phyloP scores from a whole-genome alignment of 2,888 invertebrate species.

The Cataglyphis livida region DNA sequence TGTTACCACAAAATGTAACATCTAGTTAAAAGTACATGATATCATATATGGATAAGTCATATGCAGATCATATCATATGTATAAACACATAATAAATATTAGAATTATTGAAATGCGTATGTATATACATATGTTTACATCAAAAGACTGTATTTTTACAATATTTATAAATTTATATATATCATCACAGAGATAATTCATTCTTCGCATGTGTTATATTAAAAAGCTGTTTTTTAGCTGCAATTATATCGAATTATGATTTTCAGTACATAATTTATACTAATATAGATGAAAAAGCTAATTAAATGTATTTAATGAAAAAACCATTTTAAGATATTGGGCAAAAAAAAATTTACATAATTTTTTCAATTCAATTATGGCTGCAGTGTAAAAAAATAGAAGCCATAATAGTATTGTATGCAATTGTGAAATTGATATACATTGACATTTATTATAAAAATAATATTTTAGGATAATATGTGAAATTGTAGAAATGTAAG shows the following conservation, averaged over 20 bases:
- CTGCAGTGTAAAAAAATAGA: no score
- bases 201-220: background rate
- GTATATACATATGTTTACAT: background rate
- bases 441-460: background rate
- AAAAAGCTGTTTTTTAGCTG: background rate
- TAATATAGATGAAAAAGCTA: no score
- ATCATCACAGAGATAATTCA: background rate
- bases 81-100: background rate
- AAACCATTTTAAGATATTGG: no score
- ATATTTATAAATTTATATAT: background rate
- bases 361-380: no score
- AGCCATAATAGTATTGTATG: background rate
- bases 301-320: no score
- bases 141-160: background rate
- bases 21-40: slow-evolving; percentile 56
- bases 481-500: background rate
- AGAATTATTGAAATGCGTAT: background rate
- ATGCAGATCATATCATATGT: background rate
- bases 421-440: background rate
- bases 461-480: background rate
- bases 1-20: slow-evolving; percentile 90
- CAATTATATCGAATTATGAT: background rate
- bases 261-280: no score
- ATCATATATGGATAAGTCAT: no score
- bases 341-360: background rate